Conservation (phyloP, 2,113 vertebrate genomes). For the Daphoenositta chrysoptera region DNA sequence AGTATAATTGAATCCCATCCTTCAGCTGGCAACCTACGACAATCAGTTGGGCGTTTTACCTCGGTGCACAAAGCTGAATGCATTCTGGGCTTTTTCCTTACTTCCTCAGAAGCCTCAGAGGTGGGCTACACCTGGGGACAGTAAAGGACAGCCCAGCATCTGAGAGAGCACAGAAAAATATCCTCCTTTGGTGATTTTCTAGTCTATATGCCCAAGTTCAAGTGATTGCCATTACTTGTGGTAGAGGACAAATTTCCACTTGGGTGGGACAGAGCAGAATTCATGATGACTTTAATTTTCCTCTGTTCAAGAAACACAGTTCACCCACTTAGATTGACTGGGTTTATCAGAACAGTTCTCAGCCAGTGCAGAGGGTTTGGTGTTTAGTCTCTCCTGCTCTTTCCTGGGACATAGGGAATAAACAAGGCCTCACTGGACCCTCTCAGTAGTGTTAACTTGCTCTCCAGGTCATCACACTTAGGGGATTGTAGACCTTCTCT, state of each 20-base stretch:
- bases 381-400: background rate
- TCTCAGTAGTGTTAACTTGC: background rate
- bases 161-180: background rate
- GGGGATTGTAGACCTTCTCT: background rate
- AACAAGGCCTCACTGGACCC: background rate
- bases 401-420: background rate
- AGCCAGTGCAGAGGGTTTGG: background rate
- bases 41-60: background rate
- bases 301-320: background rate
- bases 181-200: background rate
- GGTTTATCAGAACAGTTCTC: background rate
- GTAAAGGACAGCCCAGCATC: background rate
- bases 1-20: background rate
- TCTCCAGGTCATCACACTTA: background rate
- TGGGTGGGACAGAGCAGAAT: background rate
- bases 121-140: background rate
- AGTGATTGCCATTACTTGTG: background rate
- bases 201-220: background rate
- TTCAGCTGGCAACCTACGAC: background rate
- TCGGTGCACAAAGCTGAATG: background rate
- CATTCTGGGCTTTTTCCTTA: background rate
- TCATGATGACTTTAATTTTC: background rate
- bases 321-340: background rate
- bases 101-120: background rate
- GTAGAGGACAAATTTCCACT: background rate